Percentiles rank a stretch among this genome's conserved stretches.
Evolutionary conservation across 37 sponge, comb jelly and placozoan genomes (phyloP).

Genomic region (Crambe crambe): DNA sequence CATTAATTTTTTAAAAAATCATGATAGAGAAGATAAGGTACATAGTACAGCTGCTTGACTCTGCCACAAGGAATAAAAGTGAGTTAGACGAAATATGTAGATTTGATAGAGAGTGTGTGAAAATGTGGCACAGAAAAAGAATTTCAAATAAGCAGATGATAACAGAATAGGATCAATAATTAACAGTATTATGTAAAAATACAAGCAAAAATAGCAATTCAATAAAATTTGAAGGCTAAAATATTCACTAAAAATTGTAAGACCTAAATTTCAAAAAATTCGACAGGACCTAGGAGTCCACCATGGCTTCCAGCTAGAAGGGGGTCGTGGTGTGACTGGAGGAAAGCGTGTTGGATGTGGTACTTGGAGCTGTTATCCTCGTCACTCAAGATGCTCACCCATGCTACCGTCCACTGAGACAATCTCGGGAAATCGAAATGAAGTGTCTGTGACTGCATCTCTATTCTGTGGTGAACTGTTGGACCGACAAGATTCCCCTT

Average conservation of each 20-base stretch:
- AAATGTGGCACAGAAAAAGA: no score
- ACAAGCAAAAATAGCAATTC: no score
- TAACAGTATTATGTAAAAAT: no score
- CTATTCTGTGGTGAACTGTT: neutral
- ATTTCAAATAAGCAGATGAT: no score
- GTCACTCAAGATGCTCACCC: conserved; percentile 2
- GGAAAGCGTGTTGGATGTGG: neutral
- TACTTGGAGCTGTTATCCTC: neutral
- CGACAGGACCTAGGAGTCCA: neutral
- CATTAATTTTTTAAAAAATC: no score
- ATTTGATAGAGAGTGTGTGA: no score
- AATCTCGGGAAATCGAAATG: conserved; percentile 7
- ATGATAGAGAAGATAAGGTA: no score
- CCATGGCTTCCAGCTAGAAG: neutral
- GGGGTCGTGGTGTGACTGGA: conserved; percentile 18
- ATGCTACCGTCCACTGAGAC: conserved; percentile 6
- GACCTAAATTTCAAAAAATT: neutral
- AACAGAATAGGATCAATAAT: no score
- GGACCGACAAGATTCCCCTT: neutral
- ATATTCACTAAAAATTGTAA: no score
- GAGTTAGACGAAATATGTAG: no score
- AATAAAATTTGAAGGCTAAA: neutral
- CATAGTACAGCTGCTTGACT: no score
- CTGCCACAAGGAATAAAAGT: no score
- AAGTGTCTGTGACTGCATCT: neutral